These are phyloP conservation scores for Eupleurogrammus muticus DNA, from an alignment of 2,797 vertebrate genomes.

Conservation along the genomic window DNA sequence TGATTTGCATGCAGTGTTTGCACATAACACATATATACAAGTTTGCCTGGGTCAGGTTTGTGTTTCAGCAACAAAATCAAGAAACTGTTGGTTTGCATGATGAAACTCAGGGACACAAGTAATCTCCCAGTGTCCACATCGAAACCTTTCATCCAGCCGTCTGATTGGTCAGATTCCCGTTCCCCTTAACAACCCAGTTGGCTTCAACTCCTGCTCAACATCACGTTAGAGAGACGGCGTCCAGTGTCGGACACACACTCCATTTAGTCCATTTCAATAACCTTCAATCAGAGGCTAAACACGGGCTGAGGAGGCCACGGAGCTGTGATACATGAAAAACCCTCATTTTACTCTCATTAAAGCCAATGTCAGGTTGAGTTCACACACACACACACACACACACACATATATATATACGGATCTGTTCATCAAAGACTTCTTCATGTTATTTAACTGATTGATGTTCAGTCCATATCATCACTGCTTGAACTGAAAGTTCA, in stretches of 20 bases:
- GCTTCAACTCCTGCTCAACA: conserved; percentile 19
- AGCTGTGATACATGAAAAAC: conserved; percentile 15
- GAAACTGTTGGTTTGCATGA: no score
- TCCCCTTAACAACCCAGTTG: conserved; percentile 2
- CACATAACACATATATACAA: no score
- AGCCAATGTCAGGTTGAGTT: conserved; percentile 30
- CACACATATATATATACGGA: conserved; percentile 7
- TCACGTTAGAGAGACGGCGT: conserved; percentile 40
- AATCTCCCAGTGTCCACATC: no score
- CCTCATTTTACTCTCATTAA: conserved; percentile 41
- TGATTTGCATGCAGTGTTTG: no score
- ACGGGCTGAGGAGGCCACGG: not conserved
- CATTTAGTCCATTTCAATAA: conserved; percentile 70
- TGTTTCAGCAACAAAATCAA: no score
- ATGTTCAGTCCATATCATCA: conserved; percentile 2
- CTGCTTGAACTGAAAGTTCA: not conserved
- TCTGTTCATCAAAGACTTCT: not conserved
- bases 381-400: no score
- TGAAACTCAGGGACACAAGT: no score
- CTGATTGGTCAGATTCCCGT: no score
- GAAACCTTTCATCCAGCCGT: no score
- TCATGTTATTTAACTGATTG: conserved; percentile 9
- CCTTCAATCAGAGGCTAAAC: conserved; percentile 64
- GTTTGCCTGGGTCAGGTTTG: no score
- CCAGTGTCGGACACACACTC: conserved; percentile 37